Conservation (phyloP, 2,113 vertebrate species). For the Lutjanus erythropterus region DNA sequence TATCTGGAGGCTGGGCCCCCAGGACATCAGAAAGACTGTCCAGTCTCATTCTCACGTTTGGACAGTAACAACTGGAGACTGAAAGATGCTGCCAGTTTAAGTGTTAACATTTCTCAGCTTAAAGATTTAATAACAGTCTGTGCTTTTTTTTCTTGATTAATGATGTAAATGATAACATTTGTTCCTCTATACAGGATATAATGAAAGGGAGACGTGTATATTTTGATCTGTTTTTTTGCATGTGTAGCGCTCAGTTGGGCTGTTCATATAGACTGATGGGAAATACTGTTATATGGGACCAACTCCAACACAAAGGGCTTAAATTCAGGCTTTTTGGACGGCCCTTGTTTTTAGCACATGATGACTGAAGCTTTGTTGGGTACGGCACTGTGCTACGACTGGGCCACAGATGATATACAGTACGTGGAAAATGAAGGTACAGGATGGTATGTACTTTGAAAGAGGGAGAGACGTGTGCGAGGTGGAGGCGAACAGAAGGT, state of each 20-base stretch:
- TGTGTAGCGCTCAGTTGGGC: constrained; percentile 25
- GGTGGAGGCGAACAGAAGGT: constrained; percentile 31
- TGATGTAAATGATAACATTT: constrained; percentile 62
- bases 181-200: constrained; percentile 49
- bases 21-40: constrained; percentile 29
- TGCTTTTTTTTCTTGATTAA: constrained; percentile 44
- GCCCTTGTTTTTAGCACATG: background rate
- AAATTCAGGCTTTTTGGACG: constrained; percentile 8
- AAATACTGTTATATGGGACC: constrained; percentile 65
- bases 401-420: constrained; percentile 33
- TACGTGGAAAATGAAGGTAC: constrained; percentile 62
- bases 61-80: constrained; percentile 30
- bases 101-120: constrained; percentile 53
- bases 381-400: background rate
- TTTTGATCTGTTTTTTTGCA: constrained; percentile 38
- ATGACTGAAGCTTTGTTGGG: constrained; percentile 31
- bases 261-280: constrained; percentile 32
- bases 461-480: background rate
- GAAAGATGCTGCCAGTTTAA: constrained; percentile 45
- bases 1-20: constrained; percentile 81
- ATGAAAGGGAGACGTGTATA: constrained; percentile 67
- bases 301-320: constrained; percentile 48
- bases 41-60: too few species aligned
- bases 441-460: background rate
- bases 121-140: constrained; percentile 35